These are phyloP conservation scores for Oeneis ivallda DNA, from an alignment of 2,888 invertebrate genomes.

Conservation along the genomic window DNA sequence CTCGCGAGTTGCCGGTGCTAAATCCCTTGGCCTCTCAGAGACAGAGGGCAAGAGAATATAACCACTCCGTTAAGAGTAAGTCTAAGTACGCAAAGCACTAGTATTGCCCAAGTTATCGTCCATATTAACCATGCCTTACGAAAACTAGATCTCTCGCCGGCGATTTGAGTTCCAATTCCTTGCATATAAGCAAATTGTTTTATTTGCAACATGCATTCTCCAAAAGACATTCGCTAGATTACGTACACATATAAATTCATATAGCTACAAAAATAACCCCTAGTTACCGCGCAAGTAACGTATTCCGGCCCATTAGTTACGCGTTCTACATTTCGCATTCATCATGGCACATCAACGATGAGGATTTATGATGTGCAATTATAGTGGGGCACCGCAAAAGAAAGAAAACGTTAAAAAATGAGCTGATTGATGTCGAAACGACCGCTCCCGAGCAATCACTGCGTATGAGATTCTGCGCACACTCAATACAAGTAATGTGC, in stretches of 20 bases:
- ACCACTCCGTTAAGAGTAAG: no score
- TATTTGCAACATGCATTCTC: background rate
- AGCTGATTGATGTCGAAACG: slow-evolving; percentile 40
- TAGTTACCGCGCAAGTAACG: slow-evolving; percentile 23
- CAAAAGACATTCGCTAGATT: background rate
- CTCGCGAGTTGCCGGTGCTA: no score
- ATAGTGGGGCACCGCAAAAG: slow-evolving; percentile 53
- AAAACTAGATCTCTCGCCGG: background rate
- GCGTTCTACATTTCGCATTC: slow-evolving; percentile 57
- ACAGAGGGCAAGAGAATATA: no score
- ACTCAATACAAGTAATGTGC: slow-evolving; percentile 11
- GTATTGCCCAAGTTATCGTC: background rate
- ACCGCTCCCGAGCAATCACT: slow-evolving; percentile 34
- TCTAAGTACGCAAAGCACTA: no score
- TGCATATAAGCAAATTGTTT: background rate
- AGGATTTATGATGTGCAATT: slow-evolving; percentile 71
- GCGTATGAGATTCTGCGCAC: slow-evolving; percentile 19
- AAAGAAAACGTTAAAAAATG: slow-evolving; percentile 56
- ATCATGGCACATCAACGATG: slow-evolving; percentile 64
- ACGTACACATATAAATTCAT: slow-evolving; percentile 5
- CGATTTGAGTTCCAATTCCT: background rate
- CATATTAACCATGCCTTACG: background rate
- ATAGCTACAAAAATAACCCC: slow-evolving; percentile 16
- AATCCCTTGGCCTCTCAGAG: no score
- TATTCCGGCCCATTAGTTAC: slow-evolving; percentile 47